Evolutionary conservation across 1,140 invertebrate genomes (phyloP).

Genomic region (Drosophila funebris): DNA sequence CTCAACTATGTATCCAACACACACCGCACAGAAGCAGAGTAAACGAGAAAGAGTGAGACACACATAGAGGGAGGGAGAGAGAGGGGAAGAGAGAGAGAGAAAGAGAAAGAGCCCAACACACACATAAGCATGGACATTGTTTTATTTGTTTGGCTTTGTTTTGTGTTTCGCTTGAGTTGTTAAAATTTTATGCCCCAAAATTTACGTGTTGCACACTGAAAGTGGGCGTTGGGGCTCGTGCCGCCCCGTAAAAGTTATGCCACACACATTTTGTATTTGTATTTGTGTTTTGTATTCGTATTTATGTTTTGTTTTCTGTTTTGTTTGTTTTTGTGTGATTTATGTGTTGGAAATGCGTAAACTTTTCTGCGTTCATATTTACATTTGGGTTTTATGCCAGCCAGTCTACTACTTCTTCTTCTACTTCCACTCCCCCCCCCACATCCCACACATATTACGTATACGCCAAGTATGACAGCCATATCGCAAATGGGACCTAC

Average conservation of each 20-base stretch:
- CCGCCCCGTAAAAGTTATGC: background rate
- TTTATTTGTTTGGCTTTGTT: constrained; percentile 47
- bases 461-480: constrained; percentile 51
- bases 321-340: constrained; percentile 58
- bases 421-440: background rate
- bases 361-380: constrained; percentile 48
- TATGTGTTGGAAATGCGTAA: constrained; percentile 64
- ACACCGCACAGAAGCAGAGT: too few species aligned
- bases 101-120: background rate
- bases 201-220: constrained; percentile 61
- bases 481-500: background rate
- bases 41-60: background rate
- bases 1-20: too few species aligned
- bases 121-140: constrained; percentile 6
- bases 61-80: background rate
- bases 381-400: constrained; percentile 44
- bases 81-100: background rate
- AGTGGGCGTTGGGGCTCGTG: constrained; percentile 7
- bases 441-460: constrained; percentile 36
- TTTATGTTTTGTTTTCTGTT: constrained; percentile 23
- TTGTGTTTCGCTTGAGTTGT: constrained; percentile 49
- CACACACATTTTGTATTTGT: constrained; percentile 1
- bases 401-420: too few species aligned
- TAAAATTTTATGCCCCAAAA: constrained; percentile 71
- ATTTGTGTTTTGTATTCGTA: background rate